phyloP scores from a whole-genome alignment of 1,140 invertebrate species.

The Trachymyrmex cornetzi region DNA sequence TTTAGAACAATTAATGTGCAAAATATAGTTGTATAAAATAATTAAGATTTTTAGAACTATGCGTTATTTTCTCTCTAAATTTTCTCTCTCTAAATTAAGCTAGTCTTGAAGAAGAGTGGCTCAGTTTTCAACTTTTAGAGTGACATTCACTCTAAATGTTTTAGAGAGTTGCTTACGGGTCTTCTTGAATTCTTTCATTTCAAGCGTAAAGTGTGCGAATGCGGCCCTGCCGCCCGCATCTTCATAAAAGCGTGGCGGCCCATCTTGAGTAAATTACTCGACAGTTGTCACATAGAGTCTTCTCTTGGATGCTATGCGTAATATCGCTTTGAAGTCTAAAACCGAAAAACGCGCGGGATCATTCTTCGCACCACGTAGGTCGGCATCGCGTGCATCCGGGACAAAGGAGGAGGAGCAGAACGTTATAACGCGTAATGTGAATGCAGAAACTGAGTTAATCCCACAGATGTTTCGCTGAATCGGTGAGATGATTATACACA shows the following conservation, averaged over 20 bases:
- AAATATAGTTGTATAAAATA: neutral
- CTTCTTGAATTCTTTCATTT: neutral
- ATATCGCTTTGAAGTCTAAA: slow-evolving; percentile 50
- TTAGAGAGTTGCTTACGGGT: neutral
- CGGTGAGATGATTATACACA: slow-evolving; percentile 41
- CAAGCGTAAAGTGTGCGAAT: neutral
- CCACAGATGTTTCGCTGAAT: slow-evolving; percentile 34
- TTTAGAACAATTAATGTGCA: neutral
- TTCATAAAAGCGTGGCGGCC: slow-evolving; percentile 14
- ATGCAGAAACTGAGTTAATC: slow-evolving; percentile 41
- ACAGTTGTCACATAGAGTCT: slow-evolving; percentile 43
- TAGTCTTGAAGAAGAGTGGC: no score
- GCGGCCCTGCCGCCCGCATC: slow-evolving; percentile 38
- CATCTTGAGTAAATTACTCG: slow-evolving; percentile 51
- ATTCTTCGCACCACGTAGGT: slow-evolving; percentile 22
- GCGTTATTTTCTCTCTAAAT: neutral
- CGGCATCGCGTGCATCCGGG: slow-evolving; percentile 38
- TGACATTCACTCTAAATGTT: no score
- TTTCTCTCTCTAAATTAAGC: neutral
- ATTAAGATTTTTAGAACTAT: neutral
- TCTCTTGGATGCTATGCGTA: neutral
- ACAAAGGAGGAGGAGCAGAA: slow-evolving; percentile 40
- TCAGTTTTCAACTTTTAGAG: no score
- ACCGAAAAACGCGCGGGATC: slow-evolving; percentile 30
- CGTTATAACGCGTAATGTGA: slow-evolving; percentile 53